phyloP scores from a whole-genome alignment of 2,888 invertebrate species.

The Melanargia galathea region DNA sequence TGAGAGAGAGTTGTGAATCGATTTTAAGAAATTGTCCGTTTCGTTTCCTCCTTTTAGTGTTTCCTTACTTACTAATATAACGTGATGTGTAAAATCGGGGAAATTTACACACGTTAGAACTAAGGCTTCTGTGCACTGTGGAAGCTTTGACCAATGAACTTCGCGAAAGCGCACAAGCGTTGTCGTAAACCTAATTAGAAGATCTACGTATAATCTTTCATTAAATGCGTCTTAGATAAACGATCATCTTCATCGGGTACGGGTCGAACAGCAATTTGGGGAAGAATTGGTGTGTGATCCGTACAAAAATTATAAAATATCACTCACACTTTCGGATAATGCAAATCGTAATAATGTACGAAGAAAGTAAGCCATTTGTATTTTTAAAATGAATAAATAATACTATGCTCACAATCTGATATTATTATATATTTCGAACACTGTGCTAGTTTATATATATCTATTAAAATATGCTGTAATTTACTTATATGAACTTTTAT shows the following conservation, averaged over 20 bases:
- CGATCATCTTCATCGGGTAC: constrained; percentile 51
- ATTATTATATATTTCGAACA: constrained; percentile 71
- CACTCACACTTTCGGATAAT: constrained; percentile 52
- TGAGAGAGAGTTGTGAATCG: constrained; percentile 72
- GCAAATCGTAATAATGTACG: constrained; percentile 49
- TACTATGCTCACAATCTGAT: constrained; percentile 76
- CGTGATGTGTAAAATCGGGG: constrained; percentile 74
- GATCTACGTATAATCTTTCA: constrained; percentile 44
- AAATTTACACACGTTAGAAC: constrained; percentile 72
- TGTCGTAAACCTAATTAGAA: constrained; percentile 44
- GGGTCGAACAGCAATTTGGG: constrained; percentile 76
- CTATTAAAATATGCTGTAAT: constrained; percentile 77
- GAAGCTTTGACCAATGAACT: constrained; percentile 66
- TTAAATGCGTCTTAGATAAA: constrained; percentile 42
- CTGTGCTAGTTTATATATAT: constrained; percentile 76
- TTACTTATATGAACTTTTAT: constrained; percentile 80
- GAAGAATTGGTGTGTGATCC: constrained; percentile 75
- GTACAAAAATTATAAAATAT: constrained; percentile 38
- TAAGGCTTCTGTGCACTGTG: constrained; percentile 66
- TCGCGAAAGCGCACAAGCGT: constrained; percentile 71
- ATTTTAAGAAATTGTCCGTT: constrained; percentile 56
- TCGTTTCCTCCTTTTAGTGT: constrained; percentile 48
- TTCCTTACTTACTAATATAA: constrained; percentile 45
- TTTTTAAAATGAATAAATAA: constrained; percentile 54
- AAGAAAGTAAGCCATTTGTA: constrained; percentile 62